Base-by-base conservation (phyloP, 2,113 vertebrate species). In the Pelvicachromis taeniatus region DNA sequence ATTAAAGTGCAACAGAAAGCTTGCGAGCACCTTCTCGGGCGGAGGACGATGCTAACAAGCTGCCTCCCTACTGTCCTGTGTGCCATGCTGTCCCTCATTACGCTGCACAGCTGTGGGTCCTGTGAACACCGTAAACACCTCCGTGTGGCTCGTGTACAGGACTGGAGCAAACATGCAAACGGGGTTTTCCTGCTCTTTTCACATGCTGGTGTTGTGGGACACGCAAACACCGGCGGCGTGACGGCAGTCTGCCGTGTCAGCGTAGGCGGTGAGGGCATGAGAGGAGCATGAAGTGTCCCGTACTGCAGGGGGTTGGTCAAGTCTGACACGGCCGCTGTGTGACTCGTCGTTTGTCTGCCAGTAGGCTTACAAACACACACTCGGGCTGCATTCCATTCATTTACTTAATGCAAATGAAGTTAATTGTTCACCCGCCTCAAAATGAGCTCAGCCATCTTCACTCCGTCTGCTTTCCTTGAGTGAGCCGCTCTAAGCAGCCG, bases 11-110 rank as follows among this genome's bases (percentile, higher is more conserved):
- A 84, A 90, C 87, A 85, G 83, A 90, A 80, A 75, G 79, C 63
- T 88, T 78, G 12, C 86, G 87, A 83, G 83, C 85, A 91, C 88
- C 90, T 79, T 91, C 75, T 33, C 89, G 81, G 89, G 89, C 88
- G 89, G 89, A 94, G 84, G 88, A 68, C 91, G 90, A 92, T 91
- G 90, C 93, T 95, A 96, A 96, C 93, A 93, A 95, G 93, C 93
- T 89, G 93, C 88, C 70, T 90, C 82, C 91, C 88, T 26, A 54
- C 91, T 58, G 89, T 86, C 92, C 89, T 83, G 89, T 13, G 85
- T 85, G 88, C 78, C 87, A 9, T 19, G 79, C 89, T 59, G 79
- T 77, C 87, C 85, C 89, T 95, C 94, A 94, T 95, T 95, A 95
- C 85, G 77, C 88, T 5, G 68, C 88, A 40, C 88, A 88, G 89